Conservation (phyloP, 2,113 vertebrate species). For the human region GRCh38 chr19:31814501-31815000, state of each 20-base stretch:
- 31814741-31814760: background rate
- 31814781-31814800: background rate
- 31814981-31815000: background rate
- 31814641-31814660: no score
- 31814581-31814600: no score
- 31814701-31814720: background rate
- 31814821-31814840: no score
- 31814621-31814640: background rate
- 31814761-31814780: background rate
- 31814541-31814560: background rate
- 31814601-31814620: background rate
- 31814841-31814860: background rate
- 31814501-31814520: background rate
- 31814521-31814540: background rate
- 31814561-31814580: background rate
- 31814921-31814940: background rate
- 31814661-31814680: background rate
- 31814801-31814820: background rate
- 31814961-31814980: background rate
- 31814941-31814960: background rate
- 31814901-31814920: background rate
- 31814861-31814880: accelerated
- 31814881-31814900: background rate
- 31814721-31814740: background rate
- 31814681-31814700: background rate